A percentile compares a stretch with the other conserved stretches of the same genome.
Conservation (phyloP, 2,888 invertebrate genomes). For the Leucoma salicis region DNA sequence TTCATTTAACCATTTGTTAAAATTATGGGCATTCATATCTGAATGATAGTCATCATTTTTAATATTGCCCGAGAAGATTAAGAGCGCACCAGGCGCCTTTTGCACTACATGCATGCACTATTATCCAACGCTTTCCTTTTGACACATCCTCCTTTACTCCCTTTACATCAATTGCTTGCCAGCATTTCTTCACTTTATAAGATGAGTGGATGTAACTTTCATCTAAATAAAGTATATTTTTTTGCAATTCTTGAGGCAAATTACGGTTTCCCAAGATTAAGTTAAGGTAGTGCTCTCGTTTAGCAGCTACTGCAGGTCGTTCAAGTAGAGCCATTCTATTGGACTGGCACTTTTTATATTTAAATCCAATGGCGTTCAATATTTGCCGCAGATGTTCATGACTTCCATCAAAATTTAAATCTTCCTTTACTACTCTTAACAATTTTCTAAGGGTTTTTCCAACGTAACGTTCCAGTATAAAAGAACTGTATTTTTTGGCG, state of each 20-base stretch:
- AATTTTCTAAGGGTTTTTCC: neutral
- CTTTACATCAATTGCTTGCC: slow-evolving; percentile 18
- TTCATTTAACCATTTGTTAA: slow-evolving; percentile 25
- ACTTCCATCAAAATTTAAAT: slow-evolving; percentile 1
- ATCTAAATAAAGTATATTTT: slow-evolving; percentile 32
- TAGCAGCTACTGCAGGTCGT: slow-evolving; percentile 2
- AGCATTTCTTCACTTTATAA: slow-evolving; percentile 26
- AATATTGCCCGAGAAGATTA: slow-evolving; percentile 26
- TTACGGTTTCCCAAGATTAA: slow-evolving; percentile 19
- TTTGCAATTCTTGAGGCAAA: slow-evolving; percentile 21
- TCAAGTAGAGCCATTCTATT: slow-evolving; percentile 3
- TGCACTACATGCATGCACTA: slow-evolving; percentile 28
- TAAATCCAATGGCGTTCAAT: slow-evolving; percentile 1
- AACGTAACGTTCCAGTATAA: slow-evolving; percentile 11
- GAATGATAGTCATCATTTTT: slow-evolving; percentile 27
- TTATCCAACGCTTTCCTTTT: slow-evolving; percentile 23
- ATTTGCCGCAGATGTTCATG: neutral
- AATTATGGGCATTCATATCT: slow-evolving; percentile 29
- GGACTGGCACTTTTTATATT: slow-evolving; percentile 2
- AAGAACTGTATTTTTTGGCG: slow-evolving; percentile 15
- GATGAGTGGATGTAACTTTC: slow-evolving; percentile 32
- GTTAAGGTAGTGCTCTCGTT: slow-evolving; percentile 19
- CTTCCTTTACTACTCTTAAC: neutral
- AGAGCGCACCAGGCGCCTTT: slow-evolving; percentile 22
- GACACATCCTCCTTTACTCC: slow-evolving; percentile 14